phyloP scores from a whole-genome alignment of 2,888 invertebrate species.

The Meteorus colon region DNA sequence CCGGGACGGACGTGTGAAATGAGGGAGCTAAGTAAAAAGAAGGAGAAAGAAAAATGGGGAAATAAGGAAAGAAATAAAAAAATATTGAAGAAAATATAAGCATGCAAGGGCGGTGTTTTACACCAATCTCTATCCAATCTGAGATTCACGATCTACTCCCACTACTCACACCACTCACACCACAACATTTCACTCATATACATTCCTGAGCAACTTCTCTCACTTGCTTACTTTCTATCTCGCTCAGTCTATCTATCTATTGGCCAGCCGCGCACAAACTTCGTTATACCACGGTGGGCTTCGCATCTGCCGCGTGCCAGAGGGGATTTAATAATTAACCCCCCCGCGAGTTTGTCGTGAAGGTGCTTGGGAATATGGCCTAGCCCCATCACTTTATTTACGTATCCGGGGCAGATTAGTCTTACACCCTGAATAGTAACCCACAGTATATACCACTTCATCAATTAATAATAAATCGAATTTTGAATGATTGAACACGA shows the following conservation, averaged over 20 bases:
- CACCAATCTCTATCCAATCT: not conserved
- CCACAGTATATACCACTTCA: not conserved
- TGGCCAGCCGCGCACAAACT: conserved; percentile 8
- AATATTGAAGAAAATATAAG: not conserved
- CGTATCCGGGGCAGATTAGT: conserved; percentile 6
- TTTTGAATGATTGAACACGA: not conserved
- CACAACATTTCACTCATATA: not conserved
- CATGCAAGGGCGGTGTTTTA: not conserved
- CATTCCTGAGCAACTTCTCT: not conserved
- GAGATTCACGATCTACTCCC: not conserved
- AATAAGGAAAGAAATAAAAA: not conserved
- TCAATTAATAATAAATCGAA: not conserved
- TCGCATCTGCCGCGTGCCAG: conserved; percentile 7
- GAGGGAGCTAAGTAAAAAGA: not conserved
- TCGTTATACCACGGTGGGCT: not conserved
- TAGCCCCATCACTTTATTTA: not conserved
- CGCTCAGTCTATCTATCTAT: conserved; percentile 5
- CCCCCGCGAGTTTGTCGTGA: conserved; percentile 14
- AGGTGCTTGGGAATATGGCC: not conserved
- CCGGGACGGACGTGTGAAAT: not conserved
- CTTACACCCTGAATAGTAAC: not conserved
- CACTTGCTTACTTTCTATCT: not conserved
- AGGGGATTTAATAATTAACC: conserved; percentile 25
- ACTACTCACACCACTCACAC: not conserved
- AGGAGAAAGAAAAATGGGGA: not conserved